Evolutionary conservation across 2,113 vertebrate species (phyloP), one percentile per base, ranked within the genome.

Genomic region (Columba janthina): DNA sequence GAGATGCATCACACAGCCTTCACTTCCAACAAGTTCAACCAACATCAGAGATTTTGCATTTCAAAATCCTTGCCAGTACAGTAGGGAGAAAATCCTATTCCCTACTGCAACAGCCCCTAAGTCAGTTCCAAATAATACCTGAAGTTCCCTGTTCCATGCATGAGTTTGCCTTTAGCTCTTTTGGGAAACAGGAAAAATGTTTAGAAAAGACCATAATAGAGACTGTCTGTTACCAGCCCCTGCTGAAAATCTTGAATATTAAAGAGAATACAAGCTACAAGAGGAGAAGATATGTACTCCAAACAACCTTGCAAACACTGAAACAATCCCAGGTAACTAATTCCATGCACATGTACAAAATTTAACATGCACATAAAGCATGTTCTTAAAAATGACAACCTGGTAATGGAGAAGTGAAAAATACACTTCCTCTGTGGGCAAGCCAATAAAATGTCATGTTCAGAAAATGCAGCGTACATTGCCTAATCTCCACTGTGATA

Each of bases 361-460:
- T 81, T 71, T 78, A 96, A 85, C 57, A 84, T 42, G 65, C 48
- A 71, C 65, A 91, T 91, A 77, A 94, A 90, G 24, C 61, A 88
- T 20, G 24, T 78, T 92, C 88, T 90, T 93, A 83, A 92, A 90
- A 94, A 92, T 92, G 67, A 92, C 67, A 88, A 28, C n/a, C 69
- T 80, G 51, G 67, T 83, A 93, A 85, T 58, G 42, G 51, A 89
- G 62, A 85, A 76, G 26, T 86, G 56, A 60, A 86, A 96, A 95
- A 94, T 83, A 90, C 46, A 34, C 29, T 67, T 82, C 64, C 66
- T 72, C 28, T 85, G 42, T 85, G 83, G 60, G 31, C 44, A 85
- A 29, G 76, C 54, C 89, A 94, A 54, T 64, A 79, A 91, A 91
- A 75, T 44, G 66, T 78, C 81, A 71, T 8, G 9, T 50, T 61